These are phyloP conservation scores for Leptopilina boulardi DNA, from an alignment of 1,140 invertebrate species.

Conservation along the genomic window DNA sequence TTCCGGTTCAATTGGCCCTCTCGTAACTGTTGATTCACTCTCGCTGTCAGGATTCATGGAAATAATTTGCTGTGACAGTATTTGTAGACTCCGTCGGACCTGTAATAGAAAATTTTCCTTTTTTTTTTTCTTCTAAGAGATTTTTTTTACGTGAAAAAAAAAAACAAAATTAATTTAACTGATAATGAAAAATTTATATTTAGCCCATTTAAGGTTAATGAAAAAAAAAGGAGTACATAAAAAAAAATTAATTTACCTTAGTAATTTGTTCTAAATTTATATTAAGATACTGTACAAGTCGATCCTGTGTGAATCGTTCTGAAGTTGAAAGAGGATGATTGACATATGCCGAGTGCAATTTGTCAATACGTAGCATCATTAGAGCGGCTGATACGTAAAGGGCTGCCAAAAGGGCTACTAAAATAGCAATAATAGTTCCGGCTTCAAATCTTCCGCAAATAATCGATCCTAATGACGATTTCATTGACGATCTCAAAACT, in stretches of 20 bases:
- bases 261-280: conserved; percentile 72
- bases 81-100: conserved; percentile 70
- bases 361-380: conserved; percentile 73
- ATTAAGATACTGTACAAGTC: conserved; percentile 70
- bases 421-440: conserved; percentile 61
- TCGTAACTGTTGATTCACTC: conserved; percentile 55
- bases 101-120: conserved; percentile 38
- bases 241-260: conserved; percentile 63
- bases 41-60: conserved; percentile 63
- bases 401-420: conserved; percentile 61
- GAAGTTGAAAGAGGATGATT: conserved; percentile 71
- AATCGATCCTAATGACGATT: conserved; percentile 41
- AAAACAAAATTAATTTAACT: too few relatives aligned
- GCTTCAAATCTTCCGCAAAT: conserved; percentile 56
- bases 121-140: not conserved
- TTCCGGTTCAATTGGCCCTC: conserved; percentile 60
- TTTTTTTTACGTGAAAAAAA: too few relatives aligned
- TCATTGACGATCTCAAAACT: conserved; percentile 22
- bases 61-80: conserved; percentile 69
- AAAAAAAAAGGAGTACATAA: too few relatives aligned
- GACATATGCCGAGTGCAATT: conserved; percentile 69
- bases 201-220: too few relatives aligned
- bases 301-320: conserved; percentile 70
- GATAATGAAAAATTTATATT: too few relatives aligned
- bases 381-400: conserved; percentile 72